Percentiles rank a stretch among this genome's conserved stretches.
Conservation (phyloP, 1,140 invertebrate genomes). For the Campodea augens region DNA sequence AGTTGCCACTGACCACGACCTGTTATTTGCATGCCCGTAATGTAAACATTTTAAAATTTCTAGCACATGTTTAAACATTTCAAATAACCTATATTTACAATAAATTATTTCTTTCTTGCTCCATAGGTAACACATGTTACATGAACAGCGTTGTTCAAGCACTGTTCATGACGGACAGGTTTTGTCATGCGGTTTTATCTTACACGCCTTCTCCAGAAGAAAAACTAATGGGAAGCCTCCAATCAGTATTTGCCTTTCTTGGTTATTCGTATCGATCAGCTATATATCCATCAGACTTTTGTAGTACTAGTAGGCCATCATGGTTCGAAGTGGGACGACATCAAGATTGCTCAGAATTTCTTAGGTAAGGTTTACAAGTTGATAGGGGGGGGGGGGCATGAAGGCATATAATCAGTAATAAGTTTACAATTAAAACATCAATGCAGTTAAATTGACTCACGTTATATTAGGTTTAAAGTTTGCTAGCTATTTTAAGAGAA, state of each 20-base stretch:
- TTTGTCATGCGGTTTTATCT: too few relatives aligned
- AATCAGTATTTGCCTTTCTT: constrained; percentile 51
- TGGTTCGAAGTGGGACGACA: constrained; percentile 55
- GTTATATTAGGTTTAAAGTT: too few relatives aligned
- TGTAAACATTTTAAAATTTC: too few relatives aligned
- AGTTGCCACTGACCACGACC: too few relatives aligned
- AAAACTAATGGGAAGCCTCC: constrained; percentile 41
- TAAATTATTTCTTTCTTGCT: too few relatives aligned
- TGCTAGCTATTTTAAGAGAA: too few relatives aligned
- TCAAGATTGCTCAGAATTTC: constrained; percentile 74
- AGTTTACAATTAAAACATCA: too few relatives aligned
- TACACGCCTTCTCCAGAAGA: constrained; percentile 14
- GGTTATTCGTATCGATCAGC: constrained; percentile 40
- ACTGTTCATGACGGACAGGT: constrained; percentile 57
- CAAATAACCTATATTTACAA: too few relatives aligned
- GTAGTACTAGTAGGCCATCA: constrained; percentile 42
- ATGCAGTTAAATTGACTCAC: too few relatives aligned
- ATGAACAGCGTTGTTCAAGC: constrained; percentile 72
- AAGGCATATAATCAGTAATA: too few relatives aligned
- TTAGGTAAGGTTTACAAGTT: constrained; percentile 31
- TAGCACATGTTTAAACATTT: too few relatives aligned
- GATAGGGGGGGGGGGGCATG: background rate
- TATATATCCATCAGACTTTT: constrained; percentile 46
- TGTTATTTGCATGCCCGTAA: too few relatives aligned
- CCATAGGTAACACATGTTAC: constrained; percentile 75